phyloP scores from a whole-genome alignment of 2,888 invertebrate genomes.

The Penaeus monodon region DNA sequence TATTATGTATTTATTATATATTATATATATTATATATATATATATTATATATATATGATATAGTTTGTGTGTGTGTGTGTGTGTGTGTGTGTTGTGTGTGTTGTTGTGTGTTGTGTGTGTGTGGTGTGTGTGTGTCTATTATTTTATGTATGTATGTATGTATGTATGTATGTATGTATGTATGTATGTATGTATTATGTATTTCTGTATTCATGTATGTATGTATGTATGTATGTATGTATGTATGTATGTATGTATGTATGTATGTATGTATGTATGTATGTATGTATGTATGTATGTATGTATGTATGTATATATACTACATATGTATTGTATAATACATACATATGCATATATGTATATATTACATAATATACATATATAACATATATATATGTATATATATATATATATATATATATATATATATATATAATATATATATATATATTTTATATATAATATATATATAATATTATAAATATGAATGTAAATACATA shows the following conservation, averaged over 20 bases:
- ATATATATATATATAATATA: too few relatives aligned
- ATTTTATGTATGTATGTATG: neutral
- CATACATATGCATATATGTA: neutral
- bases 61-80: too few relatives aligned
- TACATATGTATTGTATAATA: neutral
- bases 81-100: too few relatives aligned
- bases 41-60: too few relatives aligned
- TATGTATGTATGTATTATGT: neutral
- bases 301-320: neutral
- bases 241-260: slow-evolving; percentile 1
- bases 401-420: too few relatives aligned
- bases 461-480: too few relatives aligned
- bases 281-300: neutral
- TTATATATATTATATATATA: too few relatives aligned
- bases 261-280: slow-evolving; percentile 4
- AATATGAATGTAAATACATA: too few relatives aligned
- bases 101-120: too few relatives aligned
- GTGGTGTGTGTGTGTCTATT: too few relatives aligned
- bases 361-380: neutral
- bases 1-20: too few relatives aligned
- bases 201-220: neutral
- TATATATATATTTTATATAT: too few relatives aligned
- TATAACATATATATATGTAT: neutral
- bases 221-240: neutral
- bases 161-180: neutral